Percentiles rank a stretch among this genome's conserved stretches.
Conservation (phyloP, 2,888 invertebrate genomes). For the Cinara cedri region DNA sequence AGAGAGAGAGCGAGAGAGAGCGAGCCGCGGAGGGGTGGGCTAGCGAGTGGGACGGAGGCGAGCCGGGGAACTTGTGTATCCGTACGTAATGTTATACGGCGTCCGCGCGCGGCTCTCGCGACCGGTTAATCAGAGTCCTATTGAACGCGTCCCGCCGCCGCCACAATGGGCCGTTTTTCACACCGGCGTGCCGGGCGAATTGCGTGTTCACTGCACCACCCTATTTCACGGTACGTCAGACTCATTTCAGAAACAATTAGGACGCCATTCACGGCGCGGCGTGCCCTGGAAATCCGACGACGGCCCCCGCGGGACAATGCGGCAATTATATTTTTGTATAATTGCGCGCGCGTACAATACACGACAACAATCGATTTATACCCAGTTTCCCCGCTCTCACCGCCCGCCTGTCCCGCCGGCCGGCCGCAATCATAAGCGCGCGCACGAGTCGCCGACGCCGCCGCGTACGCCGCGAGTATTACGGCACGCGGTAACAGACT, state of each 20-base stretch:
- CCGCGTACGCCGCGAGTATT: neutral
- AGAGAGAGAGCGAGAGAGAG: neutral
- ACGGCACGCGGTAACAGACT: too few relatives aligned
- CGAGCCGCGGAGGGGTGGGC: neutral
- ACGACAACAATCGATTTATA: constrained; percentile 49
- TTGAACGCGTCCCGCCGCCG: constrained; percentile 42
- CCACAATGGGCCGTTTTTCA: constrained; percentile 49
- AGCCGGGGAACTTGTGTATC: too few relatives aligned
- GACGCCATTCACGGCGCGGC: constrained; percentile 45
- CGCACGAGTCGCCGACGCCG: neutral
- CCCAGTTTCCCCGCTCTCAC: neutral
- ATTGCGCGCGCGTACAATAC: neutral
- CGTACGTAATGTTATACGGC: too few relatives aligned
- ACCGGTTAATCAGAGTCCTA: constrained; percentile 57
- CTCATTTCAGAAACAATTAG: constrained; percentile 57
- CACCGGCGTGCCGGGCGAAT: constrained; percentile 35
- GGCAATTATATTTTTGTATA: constrained; percentile 48
- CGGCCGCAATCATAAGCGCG: too few relatives aligned
- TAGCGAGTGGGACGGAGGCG: neutral
- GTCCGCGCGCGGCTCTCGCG: neutral
- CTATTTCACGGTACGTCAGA: constrained; percentile 56
- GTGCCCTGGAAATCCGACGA: constrained; percentile 49
- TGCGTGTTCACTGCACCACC: constrained; percentile 11
- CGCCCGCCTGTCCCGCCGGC: too few relatives aligned
- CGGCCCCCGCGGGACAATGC: constrained; percentile 53